phyloP scores from a whole-genome alignment of 2,888 invertebrate genomes.

The Anthophora plumipes region DNA sequence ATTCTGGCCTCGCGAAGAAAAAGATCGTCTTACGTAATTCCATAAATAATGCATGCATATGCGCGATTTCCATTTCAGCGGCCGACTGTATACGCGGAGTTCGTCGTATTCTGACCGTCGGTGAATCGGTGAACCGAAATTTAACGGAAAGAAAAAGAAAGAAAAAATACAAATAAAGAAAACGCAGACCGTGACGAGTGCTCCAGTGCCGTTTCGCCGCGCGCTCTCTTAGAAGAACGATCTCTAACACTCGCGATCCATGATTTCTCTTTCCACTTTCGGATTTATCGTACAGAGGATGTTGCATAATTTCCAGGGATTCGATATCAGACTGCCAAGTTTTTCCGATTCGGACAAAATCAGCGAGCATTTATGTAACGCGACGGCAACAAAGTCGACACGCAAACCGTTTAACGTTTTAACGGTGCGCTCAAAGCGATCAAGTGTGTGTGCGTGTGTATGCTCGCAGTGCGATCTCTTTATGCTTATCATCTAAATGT shows the following conservation, averaged over 20 bases:
- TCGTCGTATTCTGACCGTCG: conserved; percentile 53
- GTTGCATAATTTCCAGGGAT: conserved; percentile 4
- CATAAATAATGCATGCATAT: conserved; percentile 68
- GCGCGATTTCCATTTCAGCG: conserved; percentile 65
- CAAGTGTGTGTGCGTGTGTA: too few relatives aligned
- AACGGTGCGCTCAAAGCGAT: too few relatives aligned
- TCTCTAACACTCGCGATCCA: background rate
- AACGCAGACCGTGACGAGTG: background rate
- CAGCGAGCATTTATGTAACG: conserved; percentile 26
- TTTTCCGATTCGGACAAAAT: background rate
- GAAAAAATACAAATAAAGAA: too few relatives aligned
- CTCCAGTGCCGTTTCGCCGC: background rate
- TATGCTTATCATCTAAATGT: too few relatives aligned
- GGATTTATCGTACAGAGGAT: background rate
- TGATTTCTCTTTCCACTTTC: background rate
- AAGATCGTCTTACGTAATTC: conserved; percentile 62
- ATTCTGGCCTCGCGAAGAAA: conserved; percentile 32
- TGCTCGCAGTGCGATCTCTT: too few relatives aligned
- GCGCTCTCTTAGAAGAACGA: too few relatives aligned
- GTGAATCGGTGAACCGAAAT: conserved; percentile 55
- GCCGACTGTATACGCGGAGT: conserved; percentile 51
- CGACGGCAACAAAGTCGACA: background rate
- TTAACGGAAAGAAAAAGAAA: conserved; percentile 57
- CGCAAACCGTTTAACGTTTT: too few relatives aligned
- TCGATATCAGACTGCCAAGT: background rate